Percentiles rank a stretch among this genome's conserved stretches.
Conservation (phyloP, 1,140 invertebrate genomes). For the Conopomorpha cramerella region DNA sequence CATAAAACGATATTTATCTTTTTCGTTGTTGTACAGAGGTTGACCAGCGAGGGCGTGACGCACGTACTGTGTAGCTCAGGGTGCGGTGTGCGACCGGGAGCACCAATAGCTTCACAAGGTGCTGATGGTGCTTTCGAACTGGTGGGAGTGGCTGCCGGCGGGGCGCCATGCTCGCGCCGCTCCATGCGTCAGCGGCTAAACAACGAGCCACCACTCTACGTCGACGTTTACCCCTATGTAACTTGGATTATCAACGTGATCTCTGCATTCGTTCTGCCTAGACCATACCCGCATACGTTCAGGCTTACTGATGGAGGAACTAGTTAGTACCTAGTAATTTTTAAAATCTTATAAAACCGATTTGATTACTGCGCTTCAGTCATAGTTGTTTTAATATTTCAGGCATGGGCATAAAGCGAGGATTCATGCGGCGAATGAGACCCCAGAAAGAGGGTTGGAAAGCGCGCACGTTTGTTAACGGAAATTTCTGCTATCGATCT, state of each 20-base stretch:
- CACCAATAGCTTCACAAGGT: constrained; percentile 28
- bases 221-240: constrained; percentile 36
- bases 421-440: constrained; percentile 18
- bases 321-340: constrained; percentile 12
- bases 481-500: constrained; percentile 27
- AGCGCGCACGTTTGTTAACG: constrained; percentile 19
- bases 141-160: constrained; percentile 29
- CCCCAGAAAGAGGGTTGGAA: constrained; percentile 27
- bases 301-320: constrained; percentile 19
- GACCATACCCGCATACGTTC: constrained; percentile 29
- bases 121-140: constrained; percentile 29
- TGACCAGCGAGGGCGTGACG: constrained; percentile 30
- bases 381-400: constrained; percentile 4
- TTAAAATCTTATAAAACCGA: constrained; percentile 2
- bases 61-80: constrained; percentile 37
- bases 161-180: constrained; percentile 17
- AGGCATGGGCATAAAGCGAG: constrained; percentile 23
- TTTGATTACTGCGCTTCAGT: background rate
- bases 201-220: constrained; percentile 30
- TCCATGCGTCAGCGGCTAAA: constrained; percentile 27
- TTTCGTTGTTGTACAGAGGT: no score
- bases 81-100: constrained; percentile 31
- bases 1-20: background rate
- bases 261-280: constrained; percentile 25
- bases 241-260: constrained; percentile 36